Evolutionary conservation across 2,113 vertebrate genomes (phyloP).

Genomic region (Strigops habroptila): DNA sequence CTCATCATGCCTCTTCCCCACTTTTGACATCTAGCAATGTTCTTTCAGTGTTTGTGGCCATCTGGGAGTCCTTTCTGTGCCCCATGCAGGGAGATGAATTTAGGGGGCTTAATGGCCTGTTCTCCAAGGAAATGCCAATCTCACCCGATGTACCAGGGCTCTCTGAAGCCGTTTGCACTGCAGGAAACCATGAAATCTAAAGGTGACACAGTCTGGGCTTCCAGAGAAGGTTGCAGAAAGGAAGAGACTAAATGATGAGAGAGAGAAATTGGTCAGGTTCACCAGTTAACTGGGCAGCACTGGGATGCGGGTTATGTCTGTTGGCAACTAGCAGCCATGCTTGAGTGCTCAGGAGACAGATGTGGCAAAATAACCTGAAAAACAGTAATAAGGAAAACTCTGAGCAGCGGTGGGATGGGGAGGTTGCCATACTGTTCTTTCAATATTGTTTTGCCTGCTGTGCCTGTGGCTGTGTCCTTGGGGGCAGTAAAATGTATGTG

Average conservation of each 20-base stretch:
- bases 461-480: not conserved
- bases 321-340: not conserved
- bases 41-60: not conserved
- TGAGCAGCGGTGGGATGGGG: not conserved
- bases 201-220: not conserved
- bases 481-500: not conserved
- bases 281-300: not conserved
- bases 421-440: not conserved
- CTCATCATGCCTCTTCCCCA: not conserved
- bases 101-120: not conserved
- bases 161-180: not conserved
- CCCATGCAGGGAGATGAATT: not conserved
- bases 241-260: not conserved
- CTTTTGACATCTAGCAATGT: not conserved
- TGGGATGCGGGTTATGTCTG: not conserved
- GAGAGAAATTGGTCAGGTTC: not conserved
- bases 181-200: not conserved
- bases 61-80: not conserved
- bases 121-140: not conserved
- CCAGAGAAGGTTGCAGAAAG: not conserved
- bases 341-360: not conserved
- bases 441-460: rapidly evolving
- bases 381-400: not conserved
- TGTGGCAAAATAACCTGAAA: not conserved
- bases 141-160: not conserved